Evolutionary conservation across 2,113 vertebrate genomes (phyloP).

Genomic region (Aviceda subcristata): DNA sequence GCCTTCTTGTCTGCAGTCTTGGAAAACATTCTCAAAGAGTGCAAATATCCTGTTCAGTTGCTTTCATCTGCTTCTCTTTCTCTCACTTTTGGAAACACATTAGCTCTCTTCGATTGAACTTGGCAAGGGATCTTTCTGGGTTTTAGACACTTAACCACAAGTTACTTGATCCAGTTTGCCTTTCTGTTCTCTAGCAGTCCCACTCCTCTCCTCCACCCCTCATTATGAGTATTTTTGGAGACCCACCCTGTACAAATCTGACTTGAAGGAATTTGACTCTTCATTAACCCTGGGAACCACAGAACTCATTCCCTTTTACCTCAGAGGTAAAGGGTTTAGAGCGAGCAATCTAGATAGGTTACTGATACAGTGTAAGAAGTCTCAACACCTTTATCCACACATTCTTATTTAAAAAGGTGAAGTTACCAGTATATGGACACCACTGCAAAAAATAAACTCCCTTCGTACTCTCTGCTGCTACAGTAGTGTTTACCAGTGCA

Average conservation of each 20-base stretch:
- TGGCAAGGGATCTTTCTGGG: background rate
- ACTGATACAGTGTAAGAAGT: rapidly evolving
- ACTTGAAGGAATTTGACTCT: background rate
- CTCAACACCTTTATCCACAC: background rate
- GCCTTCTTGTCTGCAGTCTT: background rate
- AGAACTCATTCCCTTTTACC: background rate
- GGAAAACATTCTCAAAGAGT: background rate
- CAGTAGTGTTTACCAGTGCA: background rate
- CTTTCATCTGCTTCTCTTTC: background rate
- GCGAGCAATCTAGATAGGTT: background rate
- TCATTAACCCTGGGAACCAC: background rate
- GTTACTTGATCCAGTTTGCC: background rate
- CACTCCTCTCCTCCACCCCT: background rate
- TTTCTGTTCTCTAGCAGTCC: background rate
- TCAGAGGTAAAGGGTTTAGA: background rate
- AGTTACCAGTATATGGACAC: background rate
- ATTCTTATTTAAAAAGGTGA: background rate
- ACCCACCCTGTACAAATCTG: background rate
- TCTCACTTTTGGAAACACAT: background rate
- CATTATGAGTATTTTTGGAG: background rate
- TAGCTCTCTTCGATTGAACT: background rate
- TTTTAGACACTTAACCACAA: background rate
- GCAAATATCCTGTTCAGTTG: background rate
- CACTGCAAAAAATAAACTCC: background rate
- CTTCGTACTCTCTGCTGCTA: background rate